These are phyloP conservation scores for Tipula confusa DNA, from an alignment of 2,888 invertebrate genomes.

Conservation along the genomic window DNA sequence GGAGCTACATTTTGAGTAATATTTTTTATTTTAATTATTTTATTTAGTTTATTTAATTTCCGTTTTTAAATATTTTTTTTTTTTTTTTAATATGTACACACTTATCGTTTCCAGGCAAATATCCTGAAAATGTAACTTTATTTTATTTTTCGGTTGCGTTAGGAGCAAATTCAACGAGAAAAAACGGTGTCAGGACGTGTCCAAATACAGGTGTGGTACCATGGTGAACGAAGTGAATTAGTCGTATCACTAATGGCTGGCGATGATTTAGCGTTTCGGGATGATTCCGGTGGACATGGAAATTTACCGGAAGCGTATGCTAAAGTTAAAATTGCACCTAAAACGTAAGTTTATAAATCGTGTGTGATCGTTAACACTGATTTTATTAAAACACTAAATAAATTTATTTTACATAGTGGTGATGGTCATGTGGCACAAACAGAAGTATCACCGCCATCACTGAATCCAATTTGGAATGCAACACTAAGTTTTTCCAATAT, in stretches of 20 bases:
- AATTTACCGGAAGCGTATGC: constrained; percentile 79
- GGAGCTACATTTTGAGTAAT: not conserved
- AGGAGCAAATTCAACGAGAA: constrained; percentile 72
- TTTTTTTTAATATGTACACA: too few species aligned
- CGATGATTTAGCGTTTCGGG: constrained; percentile 74
- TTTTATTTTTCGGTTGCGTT: constrained; percentile 33
- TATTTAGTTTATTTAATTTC: not conserved
- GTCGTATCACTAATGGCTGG: constrained; percentile 82
- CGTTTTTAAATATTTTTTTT: not conserved
- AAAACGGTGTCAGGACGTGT: constrained; percentile 73
- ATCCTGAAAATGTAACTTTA: not conserved
- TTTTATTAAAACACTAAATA: constrained; percentile 28
- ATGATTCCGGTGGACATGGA: constrained; percentile 73
- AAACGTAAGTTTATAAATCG: constrained; percentile 62
- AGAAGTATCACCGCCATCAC: constrained; percentile 78
- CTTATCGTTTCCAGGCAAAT: too few species aligned
- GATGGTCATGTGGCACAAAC: constrained; percentile 75
- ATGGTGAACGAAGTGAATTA: constrained; percentile 74
- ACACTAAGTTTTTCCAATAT: constrained; percentile 78
- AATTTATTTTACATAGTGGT: constrained; percentile 52
- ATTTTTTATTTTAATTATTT: not conserved
- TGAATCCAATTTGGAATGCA: constrained; percentile 90
- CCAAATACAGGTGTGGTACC: constrained; percentile 86
- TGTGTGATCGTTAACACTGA: too few species aligned
- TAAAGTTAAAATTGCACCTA: constrained; percentile 72